Evolutionary conservation across 2,888 invertebrate species (phyloP), one percentile per base, ranked within the genome.

Genomic region (Malthinus seriepunctatus): DNA sequence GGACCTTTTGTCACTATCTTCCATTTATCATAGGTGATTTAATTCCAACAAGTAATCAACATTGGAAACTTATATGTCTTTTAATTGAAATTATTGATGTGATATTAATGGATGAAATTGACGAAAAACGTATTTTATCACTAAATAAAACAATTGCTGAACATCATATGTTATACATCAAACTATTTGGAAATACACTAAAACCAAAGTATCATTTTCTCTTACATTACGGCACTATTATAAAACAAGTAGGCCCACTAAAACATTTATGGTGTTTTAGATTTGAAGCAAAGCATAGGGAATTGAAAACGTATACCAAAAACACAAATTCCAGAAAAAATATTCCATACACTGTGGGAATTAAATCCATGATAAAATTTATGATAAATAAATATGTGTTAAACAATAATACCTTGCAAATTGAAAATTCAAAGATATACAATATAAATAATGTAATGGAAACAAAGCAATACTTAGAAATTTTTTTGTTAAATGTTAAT

Each of bases 271-370:
- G 42, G 45, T 42, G 45, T 32, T 52, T 45, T 45, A 44, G 52
- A n/a, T 52, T 45, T 34, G 45, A 52, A 34, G 52, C 45, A 32
- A 52, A 52, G 31, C 52, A 52, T 52, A 44, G 33, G 32, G 52
- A 52, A 32, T 8, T 37, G n/a, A 52, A 52, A 33, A 11, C 23
- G 1, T 52, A 52, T 32, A 11, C 52, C 3, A 14, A 34, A 12
- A 35, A 23, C 14, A 52, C 45, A 23, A 45, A 44, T 33, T 52
- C 52, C 10, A 11, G 52, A 32, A 52, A 33, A 32, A 52, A 52
- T 52, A 52, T 52, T 15, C 34, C 35, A 6, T 48, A 34, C 8
- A 48, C 48, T 8, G 9, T 48, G 10, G 33, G 48, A 12, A 34
- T 48, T 11, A 48, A 48, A 48, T 32, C 7, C 32, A 32, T 32